phyloP scores from a whole-genome alignment of 2,113 vertebrate species.

The Australoheros scitulus region DNA sequence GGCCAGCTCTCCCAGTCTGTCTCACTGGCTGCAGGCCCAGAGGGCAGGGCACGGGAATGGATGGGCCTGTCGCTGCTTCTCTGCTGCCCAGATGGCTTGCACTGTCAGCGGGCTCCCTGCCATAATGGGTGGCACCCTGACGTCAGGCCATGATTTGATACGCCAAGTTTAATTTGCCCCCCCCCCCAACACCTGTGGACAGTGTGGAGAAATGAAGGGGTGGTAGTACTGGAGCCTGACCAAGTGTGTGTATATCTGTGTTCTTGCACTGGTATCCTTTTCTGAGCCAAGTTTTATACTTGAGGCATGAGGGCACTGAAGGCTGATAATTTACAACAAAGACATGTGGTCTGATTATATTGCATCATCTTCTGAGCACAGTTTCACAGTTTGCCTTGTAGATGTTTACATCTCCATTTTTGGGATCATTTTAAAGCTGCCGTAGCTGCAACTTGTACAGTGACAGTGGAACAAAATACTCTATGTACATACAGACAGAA shows the following conservation, averaged over 20 bases:
- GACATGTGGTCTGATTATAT: neutral
- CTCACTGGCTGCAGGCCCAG: slow-evolving; percentile 59
- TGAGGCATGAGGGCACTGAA: neutral
- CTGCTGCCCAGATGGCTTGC: slow-evolving; percentile 75
- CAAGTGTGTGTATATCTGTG: slow-evolving; percentile 3
- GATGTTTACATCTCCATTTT: neutral
- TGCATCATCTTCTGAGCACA: neutral
- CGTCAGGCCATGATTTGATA: slow-evolving; percentile 60
- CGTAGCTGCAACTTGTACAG: neutral
- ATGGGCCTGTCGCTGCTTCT: slow-evolving; percentile 58
- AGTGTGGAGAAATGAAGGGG: slow-evolving; percentile 25
- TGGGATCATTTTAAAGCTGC: neutral
- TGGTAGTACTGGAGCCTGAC: slow-evolving; percentile 10
- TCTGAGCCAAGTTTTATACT: neutral
- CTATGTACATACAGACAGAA: neutral
- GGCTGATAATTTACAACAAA: neutral
- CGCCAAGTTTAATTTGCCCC: slow-evolving; percentile 62
- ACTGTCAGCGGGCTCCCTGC: slow-evolving; percentile 64
- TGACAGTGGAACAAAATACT: neutral
- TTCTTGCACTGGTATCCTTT: neutral
- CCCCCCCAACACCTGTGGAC: slow-evolving; percentile 65
- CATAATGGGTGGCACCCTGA: slow-evolving; percentile 64
- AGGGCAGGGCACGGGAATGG: slow-evolving; percentile 58
- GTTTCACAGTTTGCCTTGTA: neutral
- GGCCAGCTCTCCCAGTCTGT: slow-evolving; percentile 59